phyloP scores from a whole-genome alignment of 2,888 invertebrate species.

The Shargacucullia verbasci region DNA sequence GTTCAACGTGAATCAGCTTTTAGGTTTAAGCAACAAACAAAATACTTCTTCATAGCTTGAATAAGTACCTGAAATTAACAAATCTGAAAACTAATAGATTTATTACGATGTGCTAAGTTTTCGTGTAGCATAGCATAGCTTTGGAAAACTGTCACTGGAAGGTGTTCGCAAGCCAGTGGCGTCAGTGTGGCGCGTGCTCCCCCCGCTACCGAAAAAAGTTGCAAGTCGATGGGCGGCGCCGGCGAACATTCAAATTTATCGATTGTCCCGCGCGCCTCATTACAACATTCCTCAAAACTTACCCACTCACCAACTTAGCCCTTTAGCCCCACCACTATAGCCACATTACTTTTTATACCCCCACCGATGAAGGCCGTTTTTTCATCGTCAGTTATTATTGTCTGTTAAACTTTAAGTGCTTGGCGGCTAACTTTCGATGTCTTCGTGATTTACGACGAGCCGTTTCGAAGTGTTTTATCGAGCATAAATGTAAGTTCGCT shows the following conservation, averaged over 20 bases:
- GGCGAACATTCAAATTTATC: conserved; percentile 89
- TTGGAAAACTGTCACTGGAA: conserved; percentile 35
- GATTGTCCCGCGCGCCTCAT: conserved; percentile 87
- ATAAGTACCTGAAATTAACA: no score
- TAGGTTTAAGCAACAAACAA: no score
- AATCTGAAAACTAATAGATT: no score
- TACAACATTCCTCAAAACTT: conserved; percentile 88
- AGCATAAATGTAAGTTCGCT: conserved; percentile 87
- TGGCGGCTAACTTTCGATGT: conserved; percentile 87
- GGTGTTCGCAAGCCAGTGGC: conserved; percentile 67
- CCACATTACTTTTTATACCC: conserved; percentile 86
- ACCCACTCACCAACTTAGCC: conserved; percentile 85
- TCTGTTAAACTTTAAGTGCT: conserved; percentile 89
- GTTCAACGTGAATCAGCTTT: no score
- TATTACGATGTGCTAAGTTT: not conserved
- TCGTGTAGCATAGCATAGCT: conserved; percentile 41
- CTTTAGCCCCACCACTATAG: conserved; percentile 81
- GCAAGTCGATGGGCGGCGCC: conserved; percentile 87
- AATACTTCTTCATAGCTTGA: no score
- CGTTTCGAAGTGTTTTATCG: conserved; percentile 88
- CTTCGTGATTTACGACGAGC: conserved; percentile 86
- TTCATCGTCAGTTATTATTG: conserved; percentile 87
- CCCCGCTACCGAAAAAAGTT: conserved; percentile 87
- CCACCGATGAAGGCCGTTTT: conserved; percentile 78
- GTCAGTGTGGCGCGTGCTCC: conserved; percentile 81